Conservation (phyloP, 2,888 invertebrate genomes). For the Yponomeuta plumbellus region DNA sequence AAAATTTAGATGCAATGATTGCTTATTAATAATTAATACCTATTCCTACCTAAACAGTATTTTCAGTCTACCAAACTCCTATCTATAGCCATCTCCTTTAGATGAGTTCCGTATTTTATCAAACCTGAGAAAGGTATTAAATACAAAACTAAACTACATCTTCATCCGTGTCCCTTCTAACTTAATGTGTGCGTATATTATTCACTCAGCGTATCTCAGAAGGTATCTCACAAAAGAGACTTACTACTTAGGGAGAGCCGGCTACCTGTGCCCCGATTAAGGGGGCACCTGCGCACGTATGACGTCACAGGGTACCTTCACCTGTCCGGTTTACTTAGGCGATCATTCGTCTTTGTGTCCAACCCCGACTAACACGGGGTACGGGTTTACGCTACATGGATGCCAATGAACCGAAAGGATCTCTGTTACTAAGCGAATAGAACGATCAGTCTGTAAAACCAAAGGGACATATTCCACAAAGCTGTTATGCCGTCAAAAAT, state of each 20-base stretch:
- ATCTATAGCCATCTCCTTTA: no score
- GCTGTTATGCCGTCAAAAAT: slow-evolving; percentile 1
- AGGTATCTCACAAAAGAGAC: neutral
- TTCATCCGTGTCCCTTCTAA: neutral
- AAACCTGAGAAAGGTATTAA: no score
- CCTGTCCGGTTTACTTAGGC: slow-evolving; percentile 35
- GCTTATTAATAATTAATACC: no score
- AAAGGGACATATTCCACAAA: neutral
- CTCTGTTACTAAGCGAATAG: neutral
- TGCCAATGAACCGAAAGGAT: slow-evolving; percentile 9
- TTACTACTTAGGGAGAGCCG: slow-evolving; percentile 20
- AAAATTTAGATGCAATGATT: no score
- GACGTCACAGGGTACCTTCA: slow-evolving; percentile 54
- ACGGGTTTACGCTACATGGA: neutral
- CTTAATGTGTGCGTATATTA: neutral
- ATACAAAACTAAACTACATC: no score
- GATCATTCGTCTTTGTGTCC: slow-evolving; percentile 8
- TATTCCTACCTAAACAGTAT: no score
- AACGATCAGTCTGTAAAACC: neutral
- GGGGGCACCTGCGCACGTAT: slow-evolving; percentile 49
- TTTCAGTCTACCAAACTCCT: no score
- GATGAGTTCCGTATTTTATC: no score
- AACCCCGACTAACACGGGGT: slow-evolving; percentile 4
- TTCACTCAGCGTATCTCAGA: neutral
- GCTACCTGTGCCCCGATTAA: slow-evolving; percentile 36